These are phyloP conservation scores for Idaea aversata DNA, from an alignment of 2,888 invertebrate genomes.

Conservation along the genomic window DNA sequence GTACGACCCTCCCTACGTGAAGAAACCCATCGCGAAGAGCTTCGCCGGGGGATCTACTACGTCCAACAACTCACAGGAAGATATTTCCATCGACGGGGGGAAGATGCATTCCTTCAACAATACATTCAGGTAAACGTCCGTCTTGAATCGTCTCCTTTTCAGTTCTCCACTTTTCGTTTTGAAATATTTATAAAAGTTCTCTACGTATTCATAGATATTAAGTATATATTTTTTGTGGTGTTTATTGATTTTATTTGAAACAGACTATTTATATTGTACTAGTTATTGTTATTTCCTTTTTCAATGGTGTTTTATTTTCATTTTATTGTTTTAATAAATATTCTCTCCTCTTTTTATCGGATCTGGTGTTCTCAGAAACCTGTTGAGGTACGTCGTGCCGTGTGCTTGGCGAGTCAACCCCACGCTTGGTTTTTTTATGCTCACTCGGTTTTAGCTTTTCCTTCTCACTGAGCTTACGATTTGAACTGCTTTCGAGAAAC, in stretches of 20 bases:
- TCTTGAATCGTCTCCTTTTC: constrained; percentile 14
- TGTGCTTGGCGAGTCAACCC: constrained; percentile 60
- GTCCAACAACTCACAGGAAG: constrained; percentile 89
- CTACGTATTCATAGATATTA: constrained; percentile 3
- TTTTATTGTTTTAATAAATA: constrained; percentile 46
- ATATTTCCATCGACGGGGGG: constrained; percentile 88
- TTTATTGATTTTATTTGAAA: not conserved
- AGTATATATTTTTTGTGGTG: not conserved
- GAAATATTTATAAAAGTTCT: constrained; percentile 6
- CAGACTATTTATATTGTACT: not conserved
- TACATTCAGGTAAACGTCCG: constrained; percentile 84
- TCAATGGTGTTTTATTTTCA: constrained; percentile 12
- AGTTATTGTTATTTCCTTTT: not conserved
- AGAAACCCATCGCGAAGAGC: constrained; percentile 89
- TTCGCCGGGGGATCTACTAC: constrained; percentile 83
- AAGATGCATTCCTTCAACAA: constrained; percentile 91
- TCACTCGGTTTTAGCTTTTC: constrained; percentile 64
- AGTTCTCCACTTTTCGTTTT: constrained; percentile 10
- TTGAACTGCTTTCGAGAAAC: constrained; percentile 49
- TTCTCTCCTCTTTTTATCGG: constrained; percentile 71
- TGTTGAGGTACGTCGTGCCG: constrained; percentile 77
- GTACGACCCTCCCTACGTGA: constrained; percentile 92
- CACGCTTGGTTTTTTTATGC: constrained; percentile 57
- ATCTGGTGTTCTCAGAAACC: constrained; percentile 76
- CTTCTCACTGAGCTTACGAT: constrained; percentile 49